Evolutionary conservation across 2,113 vertebrate genomes (phyloP).

Genomic region (Hemiprocne comata): DNA sequence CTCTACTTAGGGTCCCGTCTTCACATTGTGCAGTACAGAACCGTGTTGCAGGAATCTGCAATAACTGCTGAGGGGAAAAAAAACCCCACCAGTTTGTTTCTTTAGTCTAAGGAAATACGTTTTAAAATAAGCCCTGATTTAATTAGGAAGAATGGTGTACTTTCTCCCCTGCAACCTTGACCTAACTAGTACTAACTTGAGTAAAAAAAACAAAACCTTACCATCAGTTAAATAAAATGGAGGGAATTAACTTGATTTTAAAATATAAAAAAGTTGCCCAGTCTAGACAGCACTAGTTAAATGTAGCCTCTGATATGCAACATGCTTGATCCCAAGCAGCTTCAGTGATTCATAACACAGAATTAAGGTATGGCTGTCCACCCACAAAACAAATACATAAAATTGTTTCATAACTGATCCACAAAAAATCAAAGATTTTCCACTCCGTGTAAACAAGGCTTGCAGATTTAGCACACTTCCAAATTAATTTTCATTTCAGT

Average conservation of each 20-base stretch:
- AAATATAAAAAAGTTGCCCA: background rate
- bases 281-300: background rate
- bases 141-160: background rate
- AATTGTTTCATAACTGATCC: background rate
- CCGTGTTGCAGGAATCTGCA: background rate
- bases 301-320: accelerated
- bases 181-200: background rate
- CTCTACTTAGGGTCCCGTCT: background rate
- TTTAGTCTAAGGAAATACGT: background rate
- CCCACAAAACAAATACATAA: background rate
- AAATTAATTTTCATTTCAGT: background rate
- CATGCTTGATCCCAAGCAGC: background rate
- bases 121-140: background rate
- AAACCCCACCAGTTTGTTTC: background rate
- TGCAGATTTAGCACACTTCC: background rate
- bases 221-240: background rate
- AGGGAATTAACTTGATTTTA: background rate
- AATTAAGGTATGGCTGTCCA: background rate
- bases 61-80: background rate
- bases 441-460: accelerated
- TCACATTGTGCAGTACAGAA: accelerated
- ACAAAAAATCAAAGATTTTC: background rate
- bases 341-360: background rate
- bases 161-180: background rate
- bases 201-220: background rate